Base-by-base conservation (phyloP, 2,888 invertebrate genomes). In the Heliconius cydno region DNA sequence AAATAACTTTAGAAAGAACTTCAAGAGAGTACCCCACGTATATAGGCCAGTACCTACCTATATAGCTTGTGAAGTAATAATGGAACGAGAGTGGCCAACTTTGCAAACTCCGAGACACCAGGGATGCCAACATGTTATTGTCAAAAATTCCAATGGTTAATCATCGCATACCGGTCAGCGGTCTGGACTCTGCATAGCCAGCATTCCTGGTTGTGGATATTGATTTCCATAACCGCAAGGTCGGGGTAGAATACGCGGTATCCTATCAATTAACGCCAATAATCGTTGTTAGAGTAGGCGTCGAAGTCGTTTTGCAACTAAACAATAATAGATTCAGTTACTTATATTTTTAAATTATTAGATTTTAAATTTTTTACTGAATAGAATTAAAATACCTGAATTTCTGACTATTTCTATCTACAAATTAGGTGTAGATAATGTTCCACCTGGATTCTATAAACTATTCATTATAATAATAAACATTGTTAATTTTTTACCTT, bases 81-180 rank as follows among this genome's bases (percentile, higher is more conserved):
- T 19, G 60, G 63, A 41, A 34, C 41, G 38, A 28, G 22, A 28
- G 41, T 67, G 34, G 66, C n/a, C 41, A 78, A 74, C 28, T 67
- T 74, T 66, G 25, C 73, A 28, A 57, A 38, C 38, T 78, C 34
- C 72, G 66, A 57, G 65, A 25, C 71, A 52, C 22, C 76, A 52
- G 70, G 30, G 66, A 63, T 63, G 73, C 65, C 72, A 38, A 52
- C 46, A 77, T 76, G 76, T 80, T 71, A 76, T 75, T 46, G 71
- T 63, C 71, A 77, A 79, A 81, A 79, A 77, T 79, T 77, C 79
- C 79, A 65, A 79, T 67, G 66, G 71, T 71, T 81, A 81, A 81
- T 81, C 79, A 79, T 30, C 34, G 79, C 79, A 79, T 81, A 70
- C 74, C 81, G 66, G 70, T 57, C 66, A 70, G 60, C 52, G 77